A percentile compares a stretch with the other conserved stretches of the same genome.
These are phyloP conservation scores for Melanerpes formicivorus DNA, from an alignment of 2,113 vertebrate genomes.

Conservation along the genomic window DNA sequence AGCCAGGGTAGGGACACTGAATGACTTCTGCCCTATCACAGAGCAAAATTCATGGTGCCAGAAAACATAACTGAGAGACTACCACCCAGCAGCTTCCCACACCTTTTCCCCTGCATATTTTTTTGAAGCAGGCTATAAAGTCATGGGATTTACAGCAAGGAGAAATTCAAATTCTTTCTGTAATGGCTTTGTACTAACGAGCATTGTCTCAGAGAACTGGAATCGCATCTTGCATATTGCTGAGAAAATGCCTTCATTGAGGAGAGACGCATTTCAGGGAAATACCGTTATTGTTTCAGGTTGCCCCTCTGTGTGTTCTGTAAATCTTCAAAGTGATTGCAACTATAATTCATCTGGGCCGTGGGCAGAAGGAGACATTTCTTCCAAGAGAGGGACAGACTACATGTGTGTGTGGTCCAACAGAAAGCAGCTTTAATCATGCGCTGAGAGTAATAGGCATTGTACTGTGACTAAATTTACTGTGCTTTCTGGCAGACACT, in stretches of 20 bases:
- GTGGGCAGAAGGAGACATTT: constrained; percentile 58
- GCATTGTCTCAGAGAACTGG: neutral
- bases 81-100: neutral
- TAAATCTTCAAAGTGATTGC: constrained; percentile 64
- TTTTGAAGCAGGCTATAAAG: neutral
- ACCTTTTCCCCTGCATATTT: neutral
- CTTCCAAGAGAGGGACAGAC: constrained; percentile 39
- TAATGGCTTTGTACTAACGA: neutral
- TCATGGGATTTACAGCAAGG: neutral
- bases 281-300: constrained; percentile 43
- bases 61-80: neutral
- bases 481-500: constrained; percentile 36
- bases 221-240: neutral
- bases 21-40: neutral
- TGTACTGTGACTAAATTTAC: constrained; percentile 65
- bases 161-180: constrained; percentile 17
- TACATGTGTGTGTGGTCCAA: constrained; percentile 65
- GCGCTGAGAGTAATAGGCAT: constrained; percentile 45
- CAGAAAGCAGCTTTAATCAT: constrained; percentile 62
- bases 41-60: neutral
- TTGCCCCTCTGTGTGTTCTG: constrained; percentile 51
- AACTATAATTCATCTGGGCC: constrained; percentile 39
- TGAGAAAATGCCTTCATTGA: constrained; percentile 47
- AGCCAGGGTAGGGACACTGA: neutral
- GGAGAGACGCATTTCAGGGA: constrained; percentile 35